These are phyloP conservation scores for Triplophysa siluroides DNA, from an alignment of 2,113 vertebrate species.

Conservation along the genomic window DNA sequence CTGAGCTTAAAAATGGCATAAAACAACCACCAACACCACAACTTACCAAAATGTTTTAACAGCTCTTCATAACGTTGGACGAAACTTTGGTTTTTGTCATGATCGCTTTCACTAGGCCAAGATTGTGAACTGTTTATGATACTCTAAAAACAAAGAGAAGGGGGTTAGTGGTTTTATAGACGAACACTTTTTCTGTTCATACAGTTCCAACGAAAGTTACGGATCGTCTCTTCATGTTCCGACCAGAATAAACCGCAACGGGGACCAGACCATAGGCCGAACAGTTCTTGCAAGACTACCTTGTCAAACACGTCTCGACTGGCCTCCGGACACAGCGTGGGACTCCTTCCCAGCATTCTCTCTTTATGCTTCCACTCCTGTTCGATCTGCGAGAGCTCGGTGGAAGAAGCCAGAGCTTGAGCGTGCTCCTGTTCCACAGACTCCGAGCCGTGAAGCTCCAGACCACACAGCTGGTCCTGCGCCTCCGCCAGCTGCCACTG, in stretches of 20 bases:
- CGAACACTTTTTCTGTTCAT: no score
- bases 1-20: neutral
- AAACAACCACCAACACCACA: neutral
- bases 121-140: conserved; percentile 86
- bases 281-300: conserved; percentile 65
- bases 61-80: conserved; percentile 89
- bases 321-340: conserved; percentile 75
- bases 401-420: conserved; percentile 77
- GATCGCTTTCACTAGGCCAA: conserved; percentile 78
- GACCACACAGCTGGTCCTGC: conserved; percentile 89
- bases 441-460: conserved; percentile 92
- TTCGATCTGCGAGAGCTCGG: conserved; percentile 84
- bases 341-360: conserved; percentile 82
- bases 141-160: conserved; percentile 73
- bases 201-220: no score
- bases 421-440: conserved; percentile 90
- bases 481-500: conserved; percentile 94
- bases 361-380: conserved; percentile 96
- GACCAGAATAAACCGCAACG: no score
- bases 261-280: no score
- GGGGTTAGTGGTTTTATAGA: neutral
- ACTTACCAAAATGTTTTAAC: conserved; percentile 94
- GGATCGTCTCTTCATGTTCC: no score
- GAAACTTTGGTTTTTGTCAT: conserved; percentile 83
- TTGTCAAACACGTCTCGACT: conserved; percentile 95